Evolutionary conservation across 2,888 invertebrate genomes (phyloP).

Genomic region (Penaeus monodon): DNA sequence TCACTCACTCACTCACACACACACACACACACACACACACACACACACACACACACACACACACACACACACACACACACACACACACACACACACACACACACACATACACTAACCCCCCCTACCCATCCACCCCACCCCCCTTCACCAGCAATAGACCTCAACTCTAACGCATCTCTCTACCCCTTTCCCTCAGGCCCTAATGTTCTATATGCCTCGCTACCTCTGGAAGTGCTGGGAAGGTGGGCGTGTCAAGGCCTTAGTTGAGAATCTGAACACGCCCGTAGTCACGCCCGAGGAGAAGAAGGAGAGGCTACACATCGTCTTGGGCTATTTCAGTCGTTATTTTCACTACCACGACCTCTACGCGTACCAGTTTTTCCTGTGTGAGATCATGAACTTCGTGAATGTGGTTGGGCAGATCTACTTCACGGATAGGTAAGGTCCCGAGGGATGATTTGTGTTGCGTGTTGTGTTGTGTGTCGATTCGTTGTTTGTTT

Average conservation of each 20-base stretch:
- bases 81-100: too few relatives aligned
- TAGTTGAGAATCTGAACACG: slow-evolving; percentile 23
- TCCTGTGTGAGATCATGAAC: slow-evolving; percentile 39
- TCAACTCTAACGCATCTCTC: too few relatives aligned
- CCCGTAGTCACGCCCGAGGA: neutral
- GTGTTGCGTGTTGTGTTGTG: too few relatives aligned
- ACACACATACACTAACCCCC: too few relatives aligned
- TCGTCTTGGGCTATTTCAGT: slow-evolving; percentile 34
- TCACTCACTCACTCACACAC: too few relatives aligned
- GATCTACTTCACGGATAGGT: slow-evolving; percentile 39
- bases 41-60: too few relatives aligned
- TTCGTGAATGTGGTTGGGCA: slow-evolving; percentile 35
- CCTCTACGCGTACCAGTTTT: slow-evolving; percentile 44
- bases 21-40: too few relatives aligned
- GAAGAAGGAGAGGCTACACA: neutral
- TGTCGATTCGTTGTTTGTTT: too few relatives aligned
- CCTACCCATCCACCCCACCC: too few relatives aligned
- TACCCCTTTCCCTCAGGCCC: slow-evolving; percentile 1
- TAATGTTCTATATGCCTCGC: slow-evolving; percentile 36
- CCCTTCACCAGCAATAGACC: too few relatives aligned
- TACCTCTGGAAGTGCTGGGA: slow-evolving; percentile 46
- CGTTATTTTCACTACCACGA: slow-evolving; percentile 40
- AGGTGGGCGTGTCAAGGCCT: slow-evolving; percentile 20
- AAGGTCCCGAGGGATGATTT: neutral
- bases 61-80: too few relatives aligned